Evolutionary conservation across 1,140 invertebrate species (phyloP), one percentile per base, ranked within the genome.

Genomic region (Agraylea sexmaculata): DNA sequence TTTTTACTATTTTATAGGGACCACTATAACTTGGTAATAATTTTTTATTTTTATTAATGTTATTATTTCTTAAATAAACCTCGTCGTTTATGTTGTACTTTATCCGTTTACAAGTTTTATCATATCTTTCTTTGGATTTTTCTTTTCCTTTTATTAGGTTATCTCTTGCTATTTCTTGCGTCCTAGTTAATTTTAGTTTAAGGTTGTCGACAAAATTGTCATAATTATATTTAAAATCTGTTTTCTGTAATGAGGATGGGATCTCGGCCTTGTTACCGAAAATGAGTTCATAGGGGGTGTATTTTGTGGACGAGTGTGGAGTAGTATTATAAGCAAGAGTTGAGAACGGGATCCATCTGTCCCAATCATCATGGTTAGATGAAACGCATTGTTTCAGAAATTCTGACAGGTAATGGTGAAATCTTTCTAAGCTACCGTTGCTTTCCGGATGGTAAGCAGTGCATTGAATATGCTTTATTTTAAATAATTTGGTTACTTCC

Each of bases 351-450:
- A 38, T 28, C 37, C 37, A 38, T 10, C 27, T 19, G 17, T 38
- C 37, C 37, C 37, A 29, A 38, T 38, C 37, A 1, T 27, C 47
- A 45, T 56, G 52, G 29, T 55, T 42, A 16, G 45, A 13, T 12
- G 53, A 52, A 1, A 62, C 45, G 35, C 46, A 62, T 43, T 56
- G 51, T 49, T 52, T 56, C 13, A 60, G 20, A 47, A 58, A 61
- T 22, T 62, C 58, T 12, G 35, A 46, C 37, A 66, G 34, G 5
- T 53, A 56, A 10, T 21, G 21, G 49, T 61, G 59, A n/a, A 27
- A 45, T 30, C 56, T 42, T 49, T 61, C 54, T 17, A 61, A 29
- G 12, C 50, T 49, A 7, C 55, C 53, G 37, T 57, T 58, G 16
- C 35, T 46, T 52, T 59, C 47, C 13, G 56, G 59, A 23, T 42